These are phyloP conservation scores for Anthopleura sola DNA, from an alignment of 64 coral and sea anemone genomes.

Conservation along the genomic window DNA sequence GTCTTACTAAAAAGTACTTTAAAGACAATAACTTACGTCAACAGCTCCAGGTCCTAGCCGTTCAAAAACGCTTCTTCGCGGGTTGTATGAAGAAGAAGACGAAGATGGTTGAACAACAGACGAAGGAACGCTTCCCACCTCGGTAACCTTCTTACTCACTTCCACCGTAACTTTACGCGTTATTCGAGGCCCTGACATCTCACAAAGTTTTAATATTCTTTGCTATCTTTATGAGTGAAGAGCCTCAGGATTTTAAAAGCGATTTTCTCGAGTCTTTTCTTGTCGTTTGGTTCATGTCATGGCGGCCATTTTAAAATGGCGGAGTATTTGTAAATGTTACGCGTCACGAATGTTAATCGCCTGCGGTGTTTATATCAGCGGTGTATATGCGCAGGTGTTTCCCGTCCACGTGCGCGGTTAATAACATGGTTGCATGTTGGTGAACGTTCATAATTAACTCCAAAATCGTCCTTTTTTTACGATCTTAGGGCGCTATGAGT, in stretches of 20 bases:
- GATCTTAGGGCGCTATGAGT: slow-evolving; percentile 43
- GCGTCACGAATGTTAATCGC: not conserved
- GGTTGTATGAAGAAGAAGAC: slow-evolving; percentile 38
- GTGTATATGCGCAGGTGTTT: slow-evolving; percentile 30
- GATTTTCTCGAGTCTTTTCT: not conserved
- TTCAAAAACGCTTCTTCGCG: slow-evolving; percentile 94
- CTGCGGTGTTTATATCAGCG: not conserved
- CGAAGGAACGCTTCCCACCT: slow-evolving; percentile 8
- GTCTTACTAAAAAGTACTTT: not conserved
- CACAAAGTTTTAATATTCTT: not conserved
- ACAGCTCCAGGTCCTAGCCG: slow-evolving; percentile 87
- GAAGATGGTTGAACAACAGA: slow-evolving; percentile 1
- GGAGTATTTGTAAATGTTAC: not conserved
- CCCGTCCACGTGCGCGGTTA: slow-evolving; percentile 21
- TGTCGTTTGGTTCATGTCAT: not conserved
- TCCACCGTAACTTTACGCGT: slow-evolving; percentile 98
- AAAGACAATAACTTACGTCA: slow-evolving; percentile 45
- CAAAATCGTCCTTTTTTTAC: slow-evolving; percentile 11
- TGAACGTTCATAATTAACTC: not conserved
- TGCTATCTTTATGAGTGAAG: not conserved
- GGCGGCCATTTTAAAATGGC: slow-evolving; percentile 13
- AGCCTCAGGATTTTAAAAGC: not conserved
- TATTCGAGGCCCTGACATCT: slow-evolving; percentile 89
- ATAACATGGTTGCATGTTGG: slow-evolving; percentile 31
- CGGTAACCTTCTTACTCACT: slow-evolving; percentile 79